Base-by-base conservation (phyloP, 2,797 vertebrate species). In the Ptychadena robeensis region DNA sequence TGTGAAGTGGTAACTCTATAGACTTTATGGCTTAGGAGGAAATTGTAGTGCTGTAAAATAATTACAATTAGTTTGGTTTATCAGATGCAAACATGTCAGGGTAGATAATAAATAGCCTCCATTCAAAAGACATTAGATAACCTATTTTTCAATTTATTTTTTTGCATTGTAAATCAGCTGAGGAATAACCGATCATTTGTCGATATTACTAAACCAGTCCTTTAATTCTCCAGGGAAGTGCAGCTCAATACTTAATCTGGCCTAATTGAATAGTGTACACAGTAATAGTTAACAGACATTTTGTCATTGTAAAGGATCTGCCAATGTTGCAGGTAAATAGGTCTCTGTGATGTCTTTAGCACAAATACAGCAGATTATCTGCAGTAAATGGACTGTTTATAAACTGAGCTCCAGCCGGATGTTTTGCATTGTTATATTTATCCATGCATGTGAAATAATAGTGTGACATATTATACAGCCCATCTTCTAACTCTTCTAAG, bases 231-330 rank as follows among this genome's bases (percentile, higher is more conserved):
- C 70, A 38, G 70, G 30, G 74, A 71, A 30, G 65, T 53, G 74
- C 75, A 72, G 75, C 74, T 82, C 81, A 82, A 82, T 82, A 82
- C 73, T 72, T 82, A 78, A 82, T 82, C 81, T 82, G 72, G 67
- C 78, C 35, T 78, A 78, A 82, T 82, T 78, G 81, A 44, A 82
- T 59, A 57, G 67, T 37, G 73, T 71, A 48, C 27, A 30, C 48
- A 69, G 40, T 74, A 38, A 68, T 72, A 66, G 25, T 74, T 82
- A 69, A 73, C 34, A 34, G 22, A 65, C 35, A 65, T 59, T 59
- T 59, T 75, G 72, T 68, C 72, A 65, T 38, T 57, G 71, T 57
- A 74, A 30, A 64, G 68, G 63, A 82, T 68, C 80, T 74, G 70
- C 65, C 73, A 75, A 68, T 81, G 59, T 37, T 73, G 61, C 32